Conservation (phyloP, 2,888 invertebrate species). For the Brenthis hecate region DNA sequence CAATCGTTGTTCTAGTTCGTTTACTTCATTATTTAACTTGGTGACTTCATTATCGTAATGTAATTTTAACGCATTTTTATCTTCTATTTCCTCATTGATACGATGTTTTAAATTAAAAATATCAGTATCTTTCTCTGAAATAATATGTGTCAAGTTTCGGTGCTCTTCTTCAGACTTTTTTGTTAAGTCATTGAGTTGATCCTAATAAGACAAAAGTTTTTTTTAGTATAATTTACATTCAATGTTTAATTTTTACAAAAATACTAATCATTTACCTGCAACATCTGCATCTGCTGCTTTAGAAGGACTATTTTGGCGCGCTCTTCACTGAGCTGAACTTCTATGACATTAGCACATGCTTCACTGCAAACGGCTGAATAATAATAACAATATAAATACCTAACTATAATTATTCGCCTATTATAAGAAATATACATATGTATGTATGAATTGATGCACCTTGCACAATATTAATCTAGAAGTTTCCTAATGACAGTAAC, state of each 20-base stretch:
- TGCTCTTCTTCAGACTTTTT: constrained; percentile 55
- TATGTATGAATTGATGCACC: too few species aligned
- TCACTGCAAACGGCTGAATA: constrained; percentile 66
- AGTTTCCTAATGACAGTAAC: too few species aligned
- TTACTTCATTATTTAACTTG: constrained; percentile 64
- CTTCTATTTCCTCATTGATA: constrained; percentile 66
- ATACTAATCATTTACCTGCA: constrained; percentile 55
- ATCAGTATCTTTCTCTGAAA: constrained; percentile 60
- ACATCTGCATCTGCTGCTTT: constrained; percentile 60
- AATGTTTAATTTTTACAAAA: background rate
- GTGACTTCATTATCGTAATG: constrained; percentile 58
- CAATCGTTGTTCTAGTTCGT: constrained; percentile 64
- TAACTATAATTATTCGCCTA: background rate
- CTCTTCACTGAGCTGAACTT: constrained; percentile 73
- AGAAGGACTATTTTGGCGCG: constrained; percentile 64
- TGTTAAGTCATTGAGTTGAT: constrained; percentile 51
- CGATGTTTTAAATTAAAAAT: constrained; percentile 63
- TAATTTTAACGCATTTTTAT: constrained; percentile 56
- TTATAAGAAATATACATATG: too few species aligned
- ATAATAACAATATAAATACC: background rate
- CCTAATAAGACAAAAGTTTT: constrained; percentile 45
- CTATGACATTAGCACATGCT: constrained; percentile 70
- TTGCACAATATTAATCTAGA: too few species aligned
- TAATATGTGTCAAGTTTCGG: constrained; percentile 46
- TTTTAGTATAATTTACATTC: too few species aligned